A percentile compares a stretch with the other conserved stretches of the same genome.
phyloP scores from a whole-genome alignment of 1,140 invertebrate species.

The Chionoecetes opilio region DNA sequence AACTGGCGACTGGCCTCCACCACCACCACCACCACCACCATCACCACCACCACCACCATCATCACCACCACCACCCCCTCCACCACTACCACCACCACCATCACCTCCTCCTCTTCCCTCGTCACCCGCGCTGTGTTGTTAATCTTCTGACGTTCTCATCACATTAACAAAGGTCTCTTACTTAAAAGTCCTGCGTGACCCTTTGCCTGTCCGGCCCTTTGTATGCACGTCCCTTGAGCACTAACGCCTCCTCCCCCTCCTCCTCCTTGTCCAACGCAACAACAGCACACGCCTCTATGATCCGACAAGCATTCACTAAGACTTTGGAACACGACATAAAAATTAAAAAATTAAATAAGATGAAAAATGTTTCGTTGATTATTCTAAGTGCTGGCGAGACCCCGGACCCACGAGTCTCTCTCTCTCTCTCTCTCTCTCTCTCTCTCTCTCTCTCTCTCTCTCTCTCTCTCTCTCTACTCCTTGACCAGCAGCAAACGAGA shows the following conservation, averaged over 20 bases:
- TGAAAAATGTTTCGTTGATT: too few species aligned
- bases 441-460: slow-evolving; percentile 27
- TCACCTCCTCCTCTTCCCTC: neutral
- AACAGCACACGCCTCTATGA: neutral
- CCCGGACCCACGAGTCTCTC: neutral
- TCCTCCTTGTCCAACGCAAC: neutral
- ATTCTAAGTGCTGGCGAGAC: too few species aligned
- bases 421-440: neutral
- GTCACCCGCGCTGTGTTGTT: too few species aligned
- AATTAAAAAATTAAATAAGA: neutral
- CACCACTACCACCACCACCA: neutral
- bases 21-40: too few species aligned
- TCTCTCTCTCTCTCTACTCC: neutral
- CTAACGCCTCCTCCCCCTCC: neutral
- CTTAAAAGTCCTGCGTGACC: neutral
- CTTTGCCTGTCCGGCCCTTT: neutral
- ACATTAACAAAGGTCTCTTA: neutral
- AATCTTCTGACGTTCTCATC: neutral
- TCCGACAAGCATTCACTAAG: neutral
- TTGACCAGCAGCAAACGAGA: too few species aligned
- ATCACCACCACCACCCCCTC: neutral
- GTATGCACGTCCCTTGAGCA: neutral
- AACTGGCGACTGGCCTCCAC: too few species aligned
- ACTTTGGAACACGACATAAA: neutral
- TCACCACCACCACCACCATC: too few species aligned